phyloP scores from a whole-genome alignment of 2,113 vertebrate genomes.

The Chauna torquata region DNA sequence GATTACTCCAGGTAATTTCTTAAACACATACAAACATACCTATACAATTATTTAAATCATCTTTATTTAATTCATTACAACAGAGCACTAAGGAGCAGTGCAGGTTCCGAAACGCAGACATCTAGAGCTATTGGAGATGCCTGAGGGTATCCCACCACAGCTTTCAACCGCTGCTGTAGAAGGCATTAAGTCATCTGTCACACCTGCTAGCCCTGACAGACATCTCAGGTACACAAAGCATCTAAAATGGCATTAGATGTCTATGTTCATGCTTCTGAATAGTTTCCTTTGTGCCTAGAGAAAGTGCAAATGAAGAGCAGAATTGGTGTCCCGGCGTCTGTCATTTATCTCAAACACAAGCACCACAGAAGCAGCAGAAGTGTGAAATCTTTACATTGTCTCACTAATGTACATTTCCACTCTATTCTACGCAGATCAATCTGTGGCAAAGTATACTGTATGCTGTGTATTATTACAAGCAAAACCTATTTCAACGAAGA shows the following conservation, averaged over 20 bases:
- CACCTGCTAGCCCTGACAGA: conserved; percentile 45
- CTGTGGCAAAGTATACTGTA: background rate
- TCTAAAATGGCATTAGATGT: conserved; percentile 3
- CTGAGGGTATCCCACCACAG: background rate
- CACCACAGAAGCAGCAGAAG: background rate
- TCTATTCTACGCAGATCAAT: background rate
- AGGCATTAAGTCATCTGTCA: conserved; percentile 51
- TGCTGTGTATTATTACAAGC: background rate
- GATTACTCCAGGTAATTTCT: background rate
- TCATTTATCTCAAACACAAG: conserved; percentile 4
- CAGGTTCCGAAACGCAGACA: background rate
- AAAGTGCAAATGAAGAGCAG: conserved; percentile 12
- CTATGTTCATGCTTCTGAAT: background rate
- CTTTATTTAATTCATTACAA: background rate
- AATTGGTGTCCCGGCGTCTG: background rate
- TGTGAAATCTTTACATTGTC: conserved; percentile 43
- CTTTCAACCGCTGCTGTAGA: conserved; percentile 15
- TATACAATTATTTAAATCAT: background rate
- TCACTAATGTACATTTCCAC: conserved; percentile 12
- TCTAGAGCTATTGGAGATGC: background rate
- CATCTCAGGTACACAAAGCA: conserved; percentile 31
- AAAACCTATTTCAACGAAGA: background rate
- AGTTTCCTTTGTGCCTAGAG: background rate
- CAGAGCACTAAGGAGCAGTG: background rate
- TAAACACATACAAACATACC: background rate